These are phyloP conservation scores for Acrocera orbiculus DNA, from an alignment of 2,888 invertebrate genomes.

Conservation along the genomic window DNA sequence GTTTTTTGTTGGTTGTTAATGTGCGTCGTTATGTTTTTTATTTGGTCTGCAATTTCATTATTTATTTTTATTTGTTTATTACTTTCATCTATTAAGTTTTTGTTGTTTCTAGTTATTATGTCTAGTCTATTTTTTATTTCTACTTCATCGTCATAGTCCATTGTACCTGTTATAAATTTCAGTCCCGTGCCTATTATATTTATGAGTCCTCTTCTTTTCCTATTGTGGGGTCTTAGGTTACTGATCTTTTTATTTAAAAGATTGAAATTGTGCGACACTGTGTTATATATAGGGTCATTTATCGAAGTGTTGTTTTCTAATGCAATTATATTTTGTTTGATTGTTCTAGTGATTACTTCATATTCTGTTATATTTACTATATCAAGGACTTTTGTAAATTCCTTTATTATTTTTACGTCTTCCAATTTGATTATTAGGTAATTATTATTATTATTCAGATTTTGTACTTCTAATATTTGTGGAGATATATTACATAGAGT, in stretches of 20 bases:
- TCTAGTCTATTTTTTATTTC: constrained; percentile 8
- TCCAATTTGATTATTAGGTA: background rate
- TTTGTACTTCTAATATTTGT: constrained; percentile 1
- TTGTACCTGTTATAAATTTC: constrained; percentile 10
- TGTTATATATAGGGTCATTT: constrained; percentile 4
- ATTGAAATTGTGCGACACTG: too few species aligned
- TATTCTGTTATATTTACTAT: constrained; percentile 6
- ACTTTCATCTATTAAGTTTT: too few species aligned
- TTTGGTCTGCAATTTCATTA: constrained; percentile 9
- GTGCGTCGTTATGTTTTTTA: constrained; percentile 12
- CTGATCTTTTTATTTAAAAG: too few species aligned
- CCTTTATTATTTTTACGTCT: constrained; percentile 4
- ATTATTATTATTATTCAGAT: constrained; percentile 1
- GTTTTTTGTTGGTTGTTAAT: constrained; percentile 11
- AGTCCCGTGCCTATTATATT: constrained; percentile 10
- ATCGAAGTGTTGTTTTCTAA: constrained; percentile 5
- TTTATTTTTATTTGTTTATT: constrained; percentile 4
- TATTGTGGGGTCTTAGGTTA: constrained; percentile 8
- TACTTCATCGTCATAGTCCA: constrained; percentile 11
- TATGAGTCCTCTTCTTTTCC: constrained; percentile 8
- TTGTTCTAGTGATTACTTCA: constrained; percentile 5
- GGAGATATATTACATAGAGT: background rate
- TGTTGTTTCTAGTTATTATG: constrained; percentile 5
- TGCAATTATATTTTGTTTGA: constrained; percentile 8
- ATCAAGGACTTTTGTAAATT: too few species aligned